Conservation (phyloP, 2,797 vertebrate species). For the Geotrypetes seraphini region DNA sequence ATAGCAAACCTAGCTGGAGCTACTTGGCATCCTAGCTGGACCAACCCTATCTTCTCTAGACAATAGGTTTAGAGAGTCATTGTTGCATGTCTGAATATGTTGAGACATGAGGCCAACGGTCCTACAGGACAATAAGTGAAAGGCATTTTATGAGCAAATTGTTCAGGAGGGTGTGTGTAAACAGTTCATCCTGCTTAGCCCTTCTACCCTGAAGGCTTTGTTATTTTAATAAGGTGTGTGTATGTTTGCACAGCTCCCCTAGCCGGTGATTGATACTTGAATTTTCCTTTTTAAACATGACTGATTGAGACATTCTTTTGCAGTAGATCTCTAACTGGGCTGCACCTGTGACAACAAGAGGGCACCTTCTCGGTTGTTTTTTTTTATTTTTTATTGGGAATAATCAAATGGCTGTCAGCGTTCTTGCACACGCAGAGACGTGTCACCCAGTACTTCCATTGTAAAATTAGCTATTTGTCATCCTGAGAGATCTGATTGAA, state of each 20-base stretch:
- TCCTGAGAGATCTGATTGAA: no score
- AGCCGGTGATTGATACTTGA: constrained; percentile 1
- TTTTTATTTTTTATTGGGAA: no score
- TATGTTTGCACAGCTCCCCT: background rate
- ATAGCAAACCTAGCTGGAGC: constrained; percentile 27
- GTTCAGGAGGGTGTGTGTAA: constrained; percentile 11
- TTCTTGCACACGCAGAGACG: no score
- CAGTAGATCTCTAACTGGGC: background rate
- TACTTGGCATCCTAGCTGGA: constrained; percentile 4
- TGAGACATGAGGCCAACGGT: constrained; percentile 23
- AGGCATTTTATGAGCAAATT: constrained; percentile 2
- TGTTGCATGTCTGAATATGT: constrained; percentile 18
- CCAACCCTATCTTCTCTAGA: constrained; percentile 20
- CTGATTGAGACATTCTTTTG: constrained; percentile 5
- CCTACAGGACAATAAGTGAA: constrained; percentile 8
- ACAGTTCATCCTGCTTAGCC: constrained; percentile 6
- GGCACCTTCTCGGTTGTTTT: no score
- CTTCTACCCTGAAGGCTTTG: background rate
- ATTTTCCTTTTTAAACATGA: constrained; percentile 9
- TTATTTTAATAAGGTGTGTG: constrained; percentile 12
- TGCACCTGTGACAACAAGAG: no score
- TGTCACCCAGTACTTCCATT: no score
- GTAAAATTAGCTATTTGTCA: no score
- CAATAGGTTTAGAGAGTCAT: constrained; percentile 24
- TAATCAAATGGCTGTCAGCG: no score